Evolutionary conservation across 2,113 vertebrate species (phyloP), one percentile per base, ranked within the genome.

Genomic region (Urocynchramus pylzowi): DNA sequence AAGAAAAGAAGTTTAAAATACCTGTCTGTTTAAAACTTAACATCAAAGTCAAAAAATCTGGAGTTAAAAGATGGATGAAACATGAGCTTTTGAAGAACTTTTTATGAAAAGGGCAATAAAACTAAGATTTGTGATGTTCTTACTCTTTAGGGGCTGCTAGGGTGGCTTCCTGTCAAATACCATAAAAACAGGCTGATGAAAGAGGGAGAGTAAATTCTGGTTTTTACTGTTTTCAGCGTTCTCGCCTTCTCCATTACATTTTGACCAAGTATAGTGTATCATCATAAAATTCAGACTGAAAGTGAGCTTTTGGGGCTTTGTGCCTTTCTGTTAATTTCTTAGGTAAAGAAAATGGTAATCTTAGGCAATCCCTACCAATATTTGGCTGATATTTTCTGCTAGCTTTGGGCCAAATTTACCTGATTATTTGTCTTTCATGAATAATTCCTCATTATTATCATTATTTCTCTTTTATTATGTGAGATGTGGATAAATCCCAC

Each of bases 131-230:
- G 53, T 68, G 67, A 30, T 10, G 3, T 64, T 95, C 63, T 87
- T 91, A 65, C 50, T 87, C 89, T 87, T 92, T 80, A 71, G 88
- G 65, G 70, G 69, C 87, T 92, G 61, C 63, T 68, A 30, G 67
- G 33, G 57, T 95, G 83, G 64, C 39, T 95, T 83, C 16, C 49
- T 83, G 64, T 91, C 84, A 95, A 95, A 78, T 89, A 63, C 56
- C 73, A 77, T 94, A 63, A 89, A 83, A 90, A 35, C 41, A 63
- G 59, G 13, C 27, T 84, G 76, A 80, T 89, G 82, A 75, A 93
- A 73, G 81, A 16, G 45, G 2, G 7, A 61, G 56, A 84, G 64
- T 83, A 41, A 77, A 74, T 90, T 92, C 47, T 69, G 35, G 0
- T 21, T 95, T 95, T 87, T 59, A 83, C 49, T 86, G 22, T 87